Evolutionary conservation across 1,140 invertebrate genomes (phyloP).

Genomic region (Penaeus japonicus): DNA sequence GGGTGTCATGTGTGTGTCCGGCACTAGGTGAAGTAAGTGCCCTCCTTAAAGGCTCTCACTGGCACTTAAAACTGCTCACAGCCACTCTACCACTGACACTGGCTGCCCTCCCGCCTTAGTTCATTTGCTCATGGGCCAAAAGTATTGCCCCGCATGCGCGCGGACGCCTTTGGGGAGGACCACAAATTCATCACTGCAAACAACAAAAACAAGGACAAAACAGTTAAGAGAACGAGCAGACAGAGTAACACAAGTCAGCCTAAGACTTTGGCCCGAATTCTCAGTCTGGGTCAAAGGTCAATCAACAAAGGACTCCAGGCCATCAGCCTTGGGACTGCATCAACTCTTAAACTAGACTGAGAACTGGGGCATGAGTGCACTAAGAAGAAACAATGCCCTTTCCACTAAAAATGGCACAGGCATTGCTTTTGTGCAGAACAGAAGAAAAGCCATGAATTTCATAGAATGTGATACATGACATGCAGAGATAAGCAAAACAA

Average conservation of each 20-base stretch:
- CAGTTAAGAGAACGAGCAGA: conserved; percentile 51
- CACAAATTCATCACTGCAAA: conserved; percentile 57
- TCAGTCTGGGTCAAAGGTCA: neutral
- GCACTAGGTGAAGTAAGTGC: conserved; percentile 36
- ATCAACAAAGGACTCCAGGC: neutral
- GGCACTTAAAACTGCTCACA: conserved; percentile 43
- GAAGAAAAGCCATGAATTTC: neutral
- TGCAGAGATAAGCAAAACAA: neutral
- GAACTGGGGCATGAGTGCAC: neutral
- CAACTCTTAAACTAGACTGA: neutral
- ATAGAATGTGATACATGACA: neutral
- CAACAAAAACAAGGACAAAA: conserved; percentile 54
- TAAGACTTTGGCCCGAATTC: neutral
- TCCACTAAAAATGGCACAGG: neutral
- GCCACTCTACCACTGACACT: conserved; percentile 47
- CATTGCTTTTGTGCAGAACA: neutral
- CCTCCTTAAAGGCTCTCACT: conserved; percentile 46
- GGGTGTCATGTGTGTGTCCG: conserved; percentile 44
- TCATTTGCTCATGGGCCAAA: conserved; percentile 56
- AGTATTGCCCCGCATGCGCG: conserved; percentile 51
- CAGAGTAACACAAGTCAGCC: conserved; percentile 29
- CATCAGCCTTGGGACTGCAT: neutral
- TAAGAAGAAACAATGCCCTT: neutral
- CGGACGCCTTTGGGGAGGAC: conserved; percentile 50
- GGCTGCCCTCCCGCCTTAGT: conserved; percentile 47